Evolutionary conservation across 2,113 vertebrate species (phyloP), one percentile per base, ranked within the genome.

Genomic region (Oxyruncus cristatus): DNA sequence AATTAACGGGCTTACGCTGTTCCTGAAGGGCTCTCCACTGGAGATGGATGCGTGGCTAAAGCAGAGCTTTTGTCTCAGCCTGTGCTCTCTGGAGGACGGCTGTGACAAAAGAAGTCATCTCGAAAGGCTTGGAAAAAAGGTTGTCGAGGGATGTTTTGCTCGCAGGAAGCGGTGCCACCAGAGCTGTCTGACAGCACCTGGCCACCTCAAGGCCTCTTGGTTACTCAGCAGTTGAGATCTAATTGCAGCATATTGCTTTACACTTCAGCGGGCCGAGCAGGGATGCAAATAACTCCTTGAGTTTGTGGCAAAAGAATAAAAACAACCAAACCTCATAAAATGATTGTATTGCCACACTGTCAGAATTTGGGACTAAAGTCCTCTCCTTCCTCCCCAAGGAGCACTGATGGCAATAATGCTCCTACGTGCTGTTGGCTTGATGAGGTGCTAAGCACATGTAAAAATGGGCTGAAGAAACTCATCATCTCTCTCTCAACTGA

Each of bases 41-140:
- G 50, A 27, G 83, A 23, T 0, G 12, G 47, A 88, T 37, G 44
- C 0, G 11, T 12, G 50, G 89, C 59, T 75, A 41, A 50, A 44
- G 77, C 81, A 94, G 61, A n/a, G 84, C 94, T 96, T 97, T 97
- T 87, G 96, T 97, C 93, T 96, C 76, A 52, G 93, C 63, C 67
- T 2, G 0, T 49, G 82, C 85, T 91, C 91, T 72, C 75, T 50
- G 33, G 49, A 84, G 83, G 52, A 33, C 6, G 59, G 37, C 62
- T 72, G 20, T 17, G 81, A 97, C 91, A 95, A 97, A 88, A 94
- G 87, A 46, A 66, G 47, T 50, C 17, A 50, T 65, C 63, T 89
- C 70, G 68, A 85, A 62, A 76, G 39, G 35, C 62, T 76, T 13
- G 10, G 37, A 20, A 67, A 70, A 46, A 49, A 21, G 41, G 41